Evolutionary conservation across 2,888 invertebrate species (phyloP), one percentile per base, ranked within the genome.

Genomic region (Phalera bucephala): DNA sequence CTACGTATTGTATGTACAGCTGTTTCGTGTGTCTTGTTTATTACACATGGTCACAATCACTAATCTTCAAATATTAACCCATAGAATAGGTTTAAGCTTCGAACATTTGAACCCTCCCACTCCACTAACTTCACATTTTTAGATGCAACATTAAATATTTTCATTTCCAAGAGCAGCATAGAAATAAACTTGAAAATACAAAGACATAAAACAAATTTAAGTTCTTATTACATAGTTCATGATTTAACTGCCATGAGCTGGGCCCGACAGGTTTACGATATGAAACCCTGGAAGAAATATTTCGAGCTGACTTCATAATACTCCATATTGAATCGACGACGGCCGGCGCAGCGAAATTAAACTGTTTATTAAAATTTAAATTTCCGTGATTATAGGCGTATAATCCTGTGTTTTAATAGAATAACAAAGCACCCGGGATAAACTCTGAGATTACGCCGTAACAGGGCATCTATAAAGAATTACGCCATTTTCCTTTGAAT

Each of bases 241-340:
- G 63, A 67, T 70, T 78, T 76, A 71, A 73, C 64, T 69, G 64
- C 67, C 47, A 43, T 39, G 52, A 53, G 63, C 68, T 72, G 69
- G 44, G 52, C 36, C 45, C 57, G 70, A 70, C 76, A 72, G 72
- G 47, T 79, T 80, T 72, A 77, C 71, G 72, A 68, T 62, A 64
- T 59, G 45, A 64, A 70, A 70, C 62, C 53, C 45, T 50, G 56
- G 59, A 66, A 68, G 54, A 52, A 61, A 59, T 66, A 64, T 66
- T 38, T 40, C 31, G 49, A 40, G 37, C 34, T 33, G 44, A 45
- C 43, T 61, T 64, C 49, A 54, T 61, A 64, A 61, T 46, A 53
- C 45, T 51, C 38, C 46, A 47, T 57, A 59, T 59, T 52, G 55
- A 54, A 49, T 51, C 44, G 43, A 35, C 38, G 49, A 51, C 42